A percentile compares a stretch with the other conserved stretches of the same genome.
phyloP scores from a whole-genome alignment of 2,888 invertebrate genomes.

The Bombyx huttoni region DNA sequence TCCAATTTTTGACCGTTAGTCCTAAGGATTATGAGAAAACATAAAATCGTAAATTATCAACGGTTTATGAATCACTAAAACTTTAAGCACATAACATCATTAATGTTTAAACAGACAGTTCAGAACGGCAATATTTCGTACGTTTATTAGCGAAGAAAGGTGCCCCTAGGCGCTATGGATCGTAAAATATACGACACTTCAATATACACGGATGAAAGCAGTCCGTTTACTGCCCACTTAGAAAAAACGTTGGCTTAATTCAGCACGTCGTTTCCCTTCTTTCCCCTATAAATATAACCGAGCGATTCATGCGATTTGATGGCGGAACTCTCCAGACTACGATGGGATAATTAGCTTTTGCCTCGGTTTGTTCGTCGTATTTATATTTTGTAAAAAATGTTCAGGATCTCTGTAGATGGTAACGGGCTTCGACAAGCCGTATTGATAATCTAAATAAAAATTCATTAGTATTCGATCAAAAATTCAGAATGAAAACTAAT shows the following conservation, averaged over 20 bases:
- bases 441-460: not conserved
- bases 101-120: not conserved
- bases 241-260: conserved; percentile 68
- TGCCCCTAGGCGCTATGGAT: conserved; percentile 53
- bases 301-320: conserved; percentile 55
- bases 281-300: conserved; percentile 47
- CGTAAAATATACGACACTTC: conserved; percentile 68
- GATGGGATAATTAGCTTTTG: conserved; percentile 48
- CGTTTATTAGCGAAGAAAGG: conserved; percentile 17
- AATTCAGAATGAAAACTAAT: no score
- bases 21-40: not conserved
- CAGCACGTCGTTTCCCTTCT: conserved; percentile 48
- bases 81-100: not conserved
- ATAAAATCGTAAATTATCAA: not conserved
- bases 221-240: conserved; percentile 64
- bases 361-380: conserved; percentile 14
- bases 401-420: not conserved
- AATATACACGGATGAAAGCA: conserved; percentile 54
- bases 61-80: not conserved
- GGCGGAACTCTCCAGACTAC: conserved; percentile 39
- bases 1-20: not conserved
- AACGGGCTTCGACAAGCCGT: conserved; percentile 6
- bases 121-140: not conserved
- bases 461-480: no score
- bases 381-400: conserved; percentile 10